Evolutionary conservation across 2,888 invertebrate genomes (phyloP).

Genomic region (Lasioglossum figueresi): DNA sequence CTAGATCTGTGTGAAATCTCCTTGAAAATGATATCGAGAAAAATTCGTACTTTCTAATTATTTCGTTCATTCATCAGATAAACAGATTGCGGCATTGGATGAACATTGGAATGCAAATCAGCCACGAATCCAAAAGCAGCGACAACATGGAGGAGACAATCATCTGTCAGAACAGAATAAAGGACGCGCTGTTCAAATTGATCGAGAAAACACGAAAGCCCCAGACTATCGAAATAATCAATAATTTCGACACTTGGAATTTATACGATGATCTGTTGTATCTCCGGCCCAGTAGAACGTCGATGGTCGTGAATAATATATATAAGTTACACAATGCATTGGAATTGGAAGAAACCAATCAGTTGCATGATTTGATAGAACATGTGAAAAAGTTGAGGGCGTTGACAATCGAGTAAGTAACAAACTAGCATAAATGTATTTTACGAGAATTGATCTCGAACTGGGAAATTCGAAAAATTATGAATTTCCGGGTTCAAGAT

Average conservation of each 20-base stretch:
- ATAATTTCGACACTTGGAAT: conserved; percentile 80
- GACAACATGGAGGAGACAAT: conserved; percentile 79
- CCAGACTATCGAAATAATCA: conserved; percentile 79
- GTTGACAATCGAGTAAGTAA: conserved; percentile 84
- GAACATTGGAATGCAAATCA: conserved; percentile 87
- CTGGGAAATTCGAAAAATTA: neutral
- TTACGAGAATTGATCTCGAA: neutral
- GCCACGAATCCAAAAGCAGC: conserved; percentile 78
- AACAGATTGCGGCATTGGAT: conserved; percentile 90
- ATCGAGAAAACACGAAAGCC: conserved; percentile 83
- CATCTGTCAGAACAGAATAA: conserved; percentile 84
- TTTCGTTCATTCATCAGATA: conserved; percentile 84
- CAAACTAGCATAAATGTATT: conserved; percentile 6
- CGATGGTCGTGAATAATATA: conserved; percentile 70
- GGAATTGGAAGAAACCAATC: conserved; percentile 82
- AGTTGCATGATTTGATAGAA: conserved; percentile 78
- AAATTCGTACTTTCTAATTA: neutral
- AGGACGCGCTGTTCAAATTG: conserved; percentile 83
- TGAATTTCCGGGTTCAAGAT: neutral
- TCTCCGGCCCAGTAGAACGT: conserved; percentile 79
- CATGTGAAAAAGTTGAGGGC: conserved; percentile 84
- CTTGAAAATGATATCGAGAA: neutral
- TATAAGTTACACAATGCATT: conserved; percentile 85
- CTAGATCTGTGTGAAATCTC: neutral
- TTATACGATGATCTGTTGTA: conserved; percentile 78